These are phyloP conservation scores for Amphiprion clarkii DNA, from an alignment of 2,797 vertebrate species.

Conservation along the genomic window DNA sequence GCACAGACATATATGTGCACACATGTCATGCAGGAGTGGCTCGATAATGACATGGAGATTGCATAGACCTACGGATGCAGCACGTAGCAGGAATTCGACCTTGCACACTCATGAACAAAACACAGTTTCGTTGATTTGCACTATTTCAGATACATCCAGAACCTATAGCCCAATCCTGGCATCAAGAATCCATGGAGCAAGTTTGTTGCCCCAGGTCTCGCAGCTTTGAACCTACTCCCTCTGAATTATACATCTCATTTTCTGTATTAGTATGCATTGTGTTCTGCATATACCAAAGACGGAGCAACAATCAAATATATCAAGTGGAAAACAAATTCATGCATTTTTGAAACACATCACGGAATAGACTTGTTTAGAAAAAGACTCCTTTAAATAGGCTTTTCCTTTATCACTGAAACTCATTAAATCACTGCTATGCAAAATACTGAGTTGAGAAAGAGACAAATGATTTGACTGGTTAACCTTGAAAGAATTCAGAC, in stretches of 20 bases:
- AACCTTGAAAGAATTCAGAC: slow-evolving; percentile 14
- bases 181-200: slow-evolving; percentile 35
- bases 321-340: slow-evolving; percentile 39
- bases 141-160: slow-evolving; percentile 26
- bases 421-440: slow-evolving; percentile 12
- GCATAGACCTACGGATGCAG: slow-evolving; percentile 31
- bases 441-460: background rate
- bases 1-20: slow-evolving; percentile 2
- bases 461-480: slow-evolving; percentile 15
- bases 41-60: slow-evolving; percentile 64
- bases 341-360: slow-evolving; percentile 14
- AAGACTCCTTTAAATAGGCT: slow-evolving; percentile 15
- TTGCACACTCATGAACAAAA: background rate
- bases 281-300: slow-evolving; percentile 27
- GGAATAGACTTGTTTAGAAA: background rate
- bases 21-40: slow-evolving; percentile 7
- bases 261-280: slow-evolving; percentile 34
- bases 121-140: slow-evolving; percentile 14
- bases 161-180: slow-evolving; percentile 8
- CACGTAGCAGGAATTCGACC: slow-evolving; percentile 32
- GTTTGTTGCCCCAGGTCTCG: slow-evolving; percentile 41
- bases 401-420: background rate
- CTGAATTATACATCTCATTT: slow-evolving; percentile 60
- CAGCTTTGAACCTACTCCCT: slow-evolving; percentile 41
- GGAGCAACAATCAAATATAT: slow-evolving; percentile 38